Conservation (phyloP, 2,113 vertebrate genomes). For the Apeltes quadracus region DNA sequence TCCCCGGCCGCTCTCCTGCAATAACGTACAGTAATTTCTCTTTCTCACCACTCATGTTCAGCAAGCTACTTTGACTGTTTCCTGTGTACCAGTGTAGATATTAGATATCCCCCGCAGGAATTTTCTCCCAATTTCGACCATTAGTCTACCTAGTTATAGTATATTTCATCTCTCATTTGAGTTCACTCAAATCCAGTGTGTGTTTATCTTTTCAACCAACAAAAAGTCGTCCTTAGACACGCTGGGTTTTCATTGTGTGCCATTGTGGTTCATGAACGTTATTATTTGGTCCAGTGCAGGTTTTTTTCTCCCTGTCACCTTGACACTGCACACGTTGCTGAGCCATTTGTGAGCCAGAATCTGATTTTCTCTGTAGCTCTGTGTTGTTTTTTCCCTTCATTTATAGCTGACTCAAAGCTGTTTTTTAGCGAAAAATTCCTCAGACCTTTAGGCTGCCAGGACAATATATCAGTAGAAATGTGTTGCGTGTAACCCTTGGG, state of each 20-base stretch:
- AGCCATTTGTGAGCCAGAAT: conserved; percentile 47
- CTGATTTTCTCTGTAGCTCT: conserved; percentile 45
- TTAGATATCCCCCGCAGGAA: conserved; percentile 66
- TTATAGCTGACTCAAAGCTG: conserved; percentile 7
- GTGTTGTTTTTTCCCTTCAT: conserved; percentile 23
- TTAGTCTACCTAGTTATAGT: conserved; percentile 65
- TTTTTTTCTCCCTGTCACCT: conserved; percentile 60
- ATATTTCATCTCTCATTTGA: conserved; percentile 50
- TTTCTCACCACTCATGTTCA: conserved; percentile 64
- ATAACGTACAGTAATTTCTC: conserved; percentile 73
- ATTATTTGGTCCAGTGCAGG: conserved; percentile 48
- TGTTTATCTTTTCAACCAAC: conserved; percentile 60
- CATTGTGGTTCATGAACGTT: conserved; percentile 20
- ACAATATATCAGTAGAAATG: conserved; percentile 22
- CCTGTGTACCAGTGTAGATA: conserved; percentile 53
- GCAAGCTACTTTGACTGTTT: conserved; percentile 63
- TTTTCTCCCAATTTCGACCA: conserved; percentile 70
- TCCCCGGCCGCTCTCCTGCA: conserved; percentile 54
- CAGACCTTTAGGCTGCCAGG: conserved; percentile 8
- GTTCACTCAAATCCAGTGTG: conserved; percentile 28
- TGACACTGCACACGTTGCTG: conserved; percentile 43
- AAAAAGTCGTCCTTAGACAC: conserved; percentile 48
- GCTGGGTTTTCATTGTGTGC: conserved; percentile 19
- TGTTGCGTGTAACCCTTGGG: conserved; percentile 14
- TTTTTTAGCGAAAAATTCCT: conserved; percentile 7